Base-by-base conservation (phyloP, 2,797 vertebrate genomes). In the Periparus ater region DNA sequence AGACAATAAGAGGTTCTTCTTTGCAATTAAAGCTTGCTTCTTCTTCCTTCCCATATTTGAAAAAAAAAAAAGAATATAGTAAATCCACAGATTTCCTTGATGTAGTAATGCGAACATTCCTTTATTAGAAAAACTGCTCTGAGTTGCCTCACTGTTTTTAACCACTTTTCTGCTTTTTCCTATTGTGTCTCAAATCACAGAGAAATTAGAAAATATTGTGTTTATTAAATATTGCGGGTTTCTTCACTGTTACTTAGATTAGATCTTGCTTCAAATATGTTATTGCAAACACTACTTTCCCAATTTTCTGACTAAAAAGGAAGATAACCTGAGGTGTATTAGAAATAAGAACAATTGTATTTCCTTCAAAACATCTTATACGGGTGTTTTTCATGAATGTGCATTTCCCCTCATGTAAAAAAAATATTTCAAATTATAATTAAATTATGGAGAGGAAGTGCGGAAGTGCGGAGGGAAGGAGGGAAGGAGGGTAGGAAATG, bases 391-490 rank as follows among this genome's bases (percentile, higher is more conserved):
- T 65, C 3, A 65, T 26, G 5, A 58, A 72, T 18, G 1, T 40
- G 10, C 1, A 13, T 58, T 53, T 20, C 3, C 3, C 2, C 9
- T 32, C 1, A 30, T 10, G 6, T 30, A 50, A 67, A 58, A 6
- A 58, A 6, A 36, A 18, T 17, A 54, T 62, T 68, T 81, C 9
- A 77, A 50, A 58, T 29, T 73, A 50, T 40, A 63, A 32, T 62
- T 47, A 34, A 73, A 16, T 0, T 1, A 51, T 8, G 66, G 5
- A 11, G 4, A 42, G 16, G 10, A 38, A 58, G 32, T 38, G 36
- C 36, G 36, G 36, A 38, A 11, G 38, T 11, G 11, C 5, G 2
- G 10, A 19, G 10, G 2, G 5, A 36, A 36, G 9, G 5, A n/a
- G 17, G 21, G 40, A 17, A 9, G 8, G 21, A n/a, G n/a, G n/a